Percentiles rank a stretch among this genome's conserved stretches.
phyloP scores from a whole-genome alignment of 2,888 invertebrate genomes.

The Vanessa cardui region DNA sequence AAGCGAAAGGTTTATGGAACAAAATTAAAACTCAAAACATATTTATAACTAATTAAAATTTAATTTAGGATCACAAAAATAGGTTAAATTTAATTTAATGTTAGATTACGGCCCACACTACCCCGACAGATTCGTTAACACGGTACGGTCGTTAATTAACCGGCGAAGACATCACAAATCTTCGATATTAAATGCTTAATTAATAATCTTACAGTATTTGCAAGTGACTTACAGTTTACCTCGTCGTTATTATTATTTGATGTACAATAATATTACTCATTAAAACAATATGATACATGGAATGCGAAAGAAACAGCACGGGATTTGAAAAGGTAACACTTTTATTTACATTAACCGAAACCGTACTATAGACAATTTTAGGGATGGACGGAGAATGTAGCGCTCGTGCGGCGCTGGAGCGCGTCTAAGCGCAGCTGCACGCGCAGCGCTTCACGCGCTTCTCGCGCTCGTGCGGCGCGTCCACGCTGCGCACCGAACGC shows the following conservation, averaged over 20 bases:
- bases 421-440: conserved; percentile 86
- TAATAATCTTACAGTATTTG: conserved; percentile 18
- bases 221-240: conserved; percentile 12
- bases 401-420: conserved; percentile 28
- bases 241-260: conserved; percentile 16
- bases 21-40: conserved; percentile 52
- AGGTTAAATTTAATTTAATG: conserved; percentile 43
- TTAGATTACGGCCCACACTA: conserved; percentile 39
- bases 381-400: conserved; percentile 45
- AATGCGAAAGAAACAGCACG: conserved; percentile 38
- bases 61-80: conserved; percentile 77
- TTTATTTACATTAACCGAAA: conserved; percentile 50
- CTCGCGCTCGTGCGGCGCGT: conserved; percentile 76
- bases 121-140: conserved; percentile 33
- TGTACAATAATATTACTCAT: conserved; percentile 23
- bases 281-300: conserved; percentile 23
- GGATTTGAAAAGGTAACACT: conserved; percentile 32
- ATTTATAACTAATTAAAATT: conserved; percentile 70
- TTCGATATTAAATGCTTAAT: conserved; percentile 21
- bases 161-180: conserved; percentile 9
- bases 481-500: conserved; percentile 85
- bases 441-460: conserved; percentile 89
- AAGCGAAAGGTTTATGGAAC: conserved; percentile 38
- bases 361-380: conserved; percentile 41
- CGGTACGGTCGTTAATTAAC: conserved; percentile 29